These are phyloP conservation scores for Camelus dromedarius DNA, from an alignment of 2,113 vertebrate genomes.

Conservation along the genomic window DNA sequence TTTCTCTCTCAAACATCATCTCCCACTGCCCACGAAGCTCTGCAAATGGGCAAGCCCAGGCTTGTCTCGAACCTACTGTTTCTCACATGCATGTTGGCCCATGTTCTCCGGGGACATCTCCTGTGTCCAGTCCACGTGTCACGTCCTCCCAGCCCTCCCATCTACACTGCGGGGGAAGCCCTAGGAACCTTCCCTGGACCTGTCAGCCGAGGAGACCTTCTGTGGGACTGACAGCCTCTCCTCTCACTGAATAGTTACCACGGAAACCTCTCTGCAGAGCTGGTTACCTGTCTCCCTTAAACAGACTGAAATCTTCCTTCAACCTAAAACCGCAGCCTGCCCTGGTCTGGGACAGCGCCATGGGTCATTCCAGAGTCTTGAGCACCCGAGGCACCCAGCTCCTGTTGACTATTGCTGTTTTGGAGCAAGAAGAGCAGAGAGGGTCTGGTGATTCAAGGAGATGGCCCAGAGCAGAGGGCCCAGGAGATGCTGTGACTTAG, in stretches of 20 bases:
- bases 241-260: background rate
- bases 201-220: background rate
- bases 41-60: background rate
- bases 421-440: background rate
- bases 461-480: background rate
- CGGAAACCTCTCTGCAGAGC: background rate
- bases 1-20: background rate
- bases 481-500: background rate
- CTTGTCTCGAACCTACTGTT: background rate
- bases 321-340: background rate
- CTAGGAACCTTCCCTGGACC: background rate
- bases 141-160: background rate
- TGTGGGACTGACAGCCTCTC: background rate
- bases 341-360: fast-evolving
- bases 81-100: background rate
- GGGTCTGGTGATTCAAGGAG: background rate
- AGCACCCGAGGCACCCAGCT: too few relatives aligned
- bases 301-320: background rate
- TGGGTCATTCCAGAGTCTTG: background rate
- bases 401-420: background rate
- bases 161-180: background rate
- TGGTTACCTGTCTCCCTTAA: background rate
- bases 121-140: too few relatives aligned
- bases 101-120: background rate
- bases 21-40: background rate